phyloP scores from a whole-genome alignment of 2,888 invertebrate genomes.

The Corbicula japonica region DNA sequence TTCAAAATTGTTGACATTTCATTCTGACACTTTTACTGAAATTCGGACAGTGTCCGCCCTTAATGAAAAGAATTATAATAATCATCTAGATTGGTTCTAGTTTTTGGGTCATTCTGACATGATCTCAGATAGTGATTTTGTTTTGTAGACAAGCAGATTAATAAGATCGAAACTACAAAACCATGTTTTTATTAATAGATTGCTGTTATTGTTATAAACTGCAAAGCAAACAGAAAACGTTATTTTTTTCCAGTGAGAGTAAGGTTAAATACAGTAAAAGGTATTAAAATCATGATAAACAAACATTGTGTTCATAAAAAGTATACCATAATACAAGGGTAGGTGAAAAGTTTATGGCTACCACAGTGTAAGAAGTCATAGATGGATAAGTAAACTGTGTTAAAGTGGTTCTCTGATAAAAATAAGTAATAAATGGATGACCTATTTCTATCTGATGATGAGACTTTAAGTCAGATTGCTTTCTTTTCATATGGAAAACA shows the following conservation, averaged over 20 bases:
- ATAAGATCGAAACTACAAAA: neutral
- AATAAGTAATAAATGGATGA: conserved; percentile 1
- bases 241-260: neutral
- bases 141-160: too few relatives aligned
- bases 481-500: too few relatives aligned
- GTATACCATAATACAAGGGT: neutral
- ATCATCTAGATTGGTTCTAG: too few relatives aligned
- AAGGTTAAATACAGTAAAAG: neutral
- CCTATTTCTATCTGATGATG: conserved; percentile 8
- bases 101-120: too few relatives aligned
- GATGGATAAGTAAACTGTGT: conserved; percentile 18
- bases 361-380: neutral
- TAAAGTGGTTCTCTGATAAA: neutral
- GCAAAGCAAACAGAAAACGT: neutral
- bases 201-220: neutral
- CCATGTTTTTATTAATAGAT: conserved; percentile 6
- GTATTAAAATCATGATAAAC: neutral
- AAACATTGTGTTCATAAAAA: neutral
- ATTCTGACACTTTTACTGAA: too few relatives aligned
- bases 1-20: too few relatives aligned
- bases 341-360: neutral
- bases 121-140: too few relatives aligned
- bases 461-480: neutral
- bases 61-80: too few relatives aligned
- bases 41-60: too few relatives aligned